Base-by-base conservation (phyloP, 1,140 invertebrate genomes). In the Hypothenemus hampei region DNA sequence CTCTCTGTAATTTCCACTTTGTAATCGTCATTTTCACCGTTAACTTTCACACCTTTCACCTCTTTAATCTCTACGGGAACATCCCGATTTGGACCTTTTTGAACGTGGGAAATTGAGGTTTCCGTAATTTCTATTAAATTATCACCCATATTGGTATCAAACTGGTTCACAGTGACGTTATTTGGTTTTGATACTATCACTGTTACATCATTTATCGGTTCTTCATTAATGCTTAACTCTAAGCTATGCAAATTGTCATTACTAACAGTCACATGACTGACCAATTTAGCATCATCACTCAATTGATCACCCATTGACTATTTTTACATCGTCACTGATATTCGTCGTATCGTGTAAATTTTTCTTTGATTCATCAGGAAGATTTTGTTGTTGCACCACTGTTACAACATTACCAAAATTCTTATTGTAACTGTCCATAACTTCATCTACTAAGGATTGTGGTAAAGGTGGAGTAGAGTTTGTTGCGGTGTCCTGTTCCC, bases 251-350 rank as follows among this genome's bases (percentile, higher is more conserved):
- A 43, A 46, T 60, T 62, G 18, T 60, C 59, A 20, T 59, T 49
- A 0, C 58, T 66, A 13, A 69, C 60, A 44, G 63, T 68, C 3
- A 66, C 58, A 31, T 64, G 62, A 43, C 53, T 52, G 16, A 57
- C 45, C 3, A 52, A 11, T 75, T 78, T 75, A 74, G 75, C 69
- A 75, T 61, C 74, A 48, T 79, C 77, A 8, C 60, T 65, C 7
- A 53, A 54, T 10, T 8, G 13, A 10, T 67, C 76, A 76, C 5
- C 74, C 15, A 26, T 13, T 68, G 4, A 77, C 78, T 10, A 79
- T 76, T 71, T 80, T 81, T 45, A 80, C 71, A 63, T 81, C 78
- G 61, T 80, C 79, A 0, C 78, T 76, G 56, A 81, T 72, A 53
- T 81, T 81, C 0, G 75, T 79, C 23, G 16, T 53, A 47, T 45